These are phyloP conservation scores for Crocuta crocuta DNA, from an alignment of 2,113 vertebrate species.

Conservation along the genomic window DNA sequence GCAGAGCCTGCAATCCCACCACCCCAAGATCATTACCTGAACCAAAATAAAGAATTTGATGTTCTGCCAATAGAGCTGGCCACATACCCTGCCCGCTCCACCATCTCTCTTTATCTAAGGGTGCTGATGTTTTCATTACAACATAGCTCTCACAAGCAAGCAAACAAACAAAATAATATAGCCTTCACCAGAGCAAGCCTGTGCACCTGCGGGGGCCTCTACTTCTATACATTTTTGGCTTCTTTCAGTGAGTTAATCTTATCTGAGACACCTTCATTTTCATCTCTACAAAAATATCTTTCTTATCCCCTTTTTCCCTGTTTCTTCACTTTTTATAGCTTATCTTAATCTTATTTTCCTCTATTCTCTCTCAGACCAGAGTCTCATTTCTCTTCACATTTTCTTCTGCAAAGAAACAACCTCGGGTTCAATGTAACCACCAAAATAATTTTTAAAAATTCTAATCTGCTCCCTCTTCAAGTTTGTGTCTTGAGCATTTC, in stretches of 20 bases:
- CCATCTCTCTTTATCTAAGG: not conserved
- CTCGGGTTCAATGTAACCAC: not conserved
- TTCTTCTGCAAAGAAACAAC: not conserved
- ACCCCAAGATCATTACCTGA: too few species aligned
- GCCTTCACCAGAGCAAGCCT: not conserved
- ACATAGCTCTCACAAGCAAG: not conserved
- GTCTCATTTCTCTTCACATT: not conserved
- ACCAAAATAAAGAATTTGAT: too few species aligned
- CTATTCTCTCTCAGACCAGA: not conserved
- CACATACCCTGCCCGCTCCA: too few species aligned
- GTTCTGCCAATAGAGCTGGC: too few species aligned
- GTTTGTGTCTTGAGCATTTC: not conserved
- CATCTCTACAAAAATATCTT: not conserved
- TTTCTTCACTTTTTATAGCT: not conserved
- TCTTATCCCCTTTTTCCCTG: not conserved
- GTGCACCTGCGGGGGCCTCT: accelerated
- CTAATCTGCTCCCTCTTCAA: not conserved
- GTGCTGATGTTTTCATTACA: not conserved
- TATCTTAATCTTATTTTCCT: not conserved
- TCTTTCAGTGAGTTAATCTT: not conserved
- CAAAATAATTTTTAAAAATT: not conserved
- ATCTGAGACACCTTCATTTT: not conserved
- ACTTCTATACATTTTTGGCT: not conserved
- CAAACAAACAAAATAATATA: not conserved
- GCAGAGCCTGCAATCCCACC: too few species aligned